Evolutionary conservation across 1,140 invertebrate species (phyloP), one percentile per base, ranked within the genome.

Genomic region (Bombus difficillimus): DNA sequence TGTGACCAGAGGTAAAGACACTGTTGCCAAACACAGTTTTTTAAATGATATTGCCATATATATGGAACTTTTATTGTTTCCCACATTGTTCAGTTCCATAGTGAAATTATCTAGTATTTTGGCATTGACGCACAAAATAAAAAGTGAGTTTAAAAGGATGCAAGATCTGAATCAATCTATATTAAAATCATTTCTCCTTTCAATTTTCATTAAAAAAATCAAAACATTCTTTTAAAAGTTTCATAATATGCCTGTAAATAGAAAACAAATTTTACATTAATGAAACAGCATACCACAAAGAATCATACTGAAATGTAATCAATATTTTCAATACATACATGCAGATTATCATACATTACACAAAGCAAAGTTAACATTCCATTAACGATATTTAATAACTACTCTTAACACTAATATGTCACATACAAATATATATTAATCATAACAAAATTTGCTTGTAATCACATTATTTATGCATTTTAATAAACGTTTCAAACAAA

Each of bases 1-100:
- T 91, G 97, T 97, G 92, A 97, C 95, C 83, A 98, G 95, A 62
- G 98, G 98, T 94, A 98, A 96, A 86, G 97, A 97, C 43, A 98
- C 97, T 71, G 98, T 98, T 82, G 97, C 96, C 74, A 98, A 94
- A 93, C 98, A 98, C 87, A 98, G 96, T 93, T 97, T 96, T 93
- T 97, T 94, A 91, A 97, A 96, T 59, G 96, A 95, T 88, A 97
- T 92, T 69, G 94, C 91, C 81, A 96, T 91, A 85, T 96, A 95
- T 83, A 96, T 88, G 64, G 93, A 94, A 88, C 92, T 93, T 88
- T 93, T 95, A 71, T 90, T 93, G 69, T 88, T 92, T 79, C 81
- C 92, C 77, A 94, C 92, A 91, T 95, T 95, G 79, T 95, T 95
- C 57, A 93, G 87, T 91, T 95, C 94, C 94, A 95, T 95, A 88